phyloP scores from a whole-genome alignment of 2,888 invertebrate genomes.

The Eupithecia exiguata region DNA sequence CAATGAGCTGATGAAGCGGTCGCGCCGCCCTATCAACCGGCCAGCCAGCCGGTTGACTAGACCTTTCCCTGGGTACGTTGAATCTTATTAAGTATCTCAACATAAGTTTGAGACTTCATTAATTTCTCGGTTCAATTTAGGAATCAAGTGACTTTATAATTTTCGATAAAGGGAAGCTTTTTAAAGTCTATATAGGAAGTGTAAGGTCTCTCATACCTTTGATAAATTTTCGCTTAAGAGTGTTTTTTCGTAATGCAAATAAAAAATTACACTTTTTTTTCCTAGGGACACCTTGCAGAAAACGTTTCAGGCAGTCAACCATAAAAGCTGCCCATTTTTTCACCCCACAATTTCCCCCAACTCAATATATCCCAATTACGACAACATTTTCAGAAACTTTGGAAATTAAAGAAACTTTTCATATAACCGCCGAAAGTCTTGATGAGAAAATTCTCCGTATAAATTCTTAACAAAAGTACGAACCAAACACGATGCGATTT shows the following conservation, averaged over 20 bases:
- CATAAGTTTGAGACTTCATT: background rate
- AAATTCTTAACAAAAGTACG: conserved; percentile 12
- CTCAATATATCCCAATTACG: conserved; percentile 11
- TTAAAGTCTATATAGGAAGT: background rate
- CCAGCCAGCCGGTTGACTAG: conserved; percentile 67
- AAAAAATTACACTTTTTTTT: background rate
- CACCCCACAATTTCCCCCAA: background rate
- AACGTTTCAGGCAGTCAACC: background rate
- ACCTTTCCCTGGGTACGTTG: conserved; percentile 76
- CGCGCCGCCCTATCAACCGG: conserved; percentile 55
- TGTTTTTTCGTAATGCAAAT: background rate
- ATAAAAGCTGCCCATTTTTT: background rate
- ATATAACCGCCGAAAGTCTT: conserved; percentile 43
- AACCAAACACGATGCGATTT: conserved; percentile 51
- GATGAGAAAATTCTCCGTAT: conserved; percentile 42
- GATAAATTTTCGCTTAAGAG: background rate
- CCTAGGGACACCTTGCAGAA: too few species aligned
- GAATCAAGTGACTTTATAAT: background rate
- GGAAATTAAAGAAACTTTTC: conserved; percentile 39
- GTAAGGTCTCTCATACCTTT: background rate
- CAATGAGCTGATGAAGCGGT: conserved; percentile 66
- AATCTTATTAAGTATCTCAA: background rate
- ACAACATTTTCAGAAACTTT: conserved; percentile 20
- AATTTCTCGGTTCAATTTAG: background rate
- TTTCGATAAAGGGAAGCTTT: background rate